Base-by-base conservation (phyloP, 1,140 invertebrate genomes). In the Dryas iulia region DNA sequence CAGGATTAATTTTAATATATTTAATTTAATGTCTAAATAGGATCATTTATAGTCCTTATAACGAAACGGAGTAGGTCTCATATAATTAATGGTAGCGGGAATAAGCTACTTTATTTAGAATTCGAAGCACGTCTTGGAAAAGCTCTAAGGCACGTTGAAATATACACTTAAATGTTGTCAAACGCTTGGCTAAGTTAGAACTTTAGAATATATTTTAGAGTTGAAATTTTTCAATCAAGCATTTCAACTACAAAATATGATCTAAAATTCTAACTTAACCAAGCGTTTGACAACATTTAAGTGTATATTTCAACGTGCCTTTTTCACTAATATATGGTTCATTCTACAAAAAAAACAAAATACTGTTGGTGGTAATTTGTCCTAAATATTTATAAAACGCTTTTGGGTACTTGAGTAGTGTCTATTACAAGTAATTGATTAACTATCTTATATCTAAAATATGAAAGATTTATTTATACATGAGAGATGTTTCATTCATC, bases 121-220 rank as follows among this genome's bases (percentile, higher is more conserved):
- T 59, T 66, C 64, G 58, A 21, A 52, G 64, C 64, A 47, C 64
- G 56, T 58, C 39, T 59, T 21, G 54, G 26, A 66, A 66, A 30
- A 66, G 18, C 12, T 58, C 56, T 47, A 35, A 59, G 31, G 24
- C 25, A 33, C 53, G 23, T 47, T 47, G 39, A 47, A 47, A 47
- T 47, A 47, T 47, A 47, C 14, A 47, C 39, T 47, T 47, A 47
- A 18, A 47, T 47, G 39, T 47, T 47, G 39, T 47, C 39, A 47
- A 47, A 47, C 18, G 39, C 14, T 47, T 47, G 39, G 39, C 21
- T 47, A 47, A 47, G n/a, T 18, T 47, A 47, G 39, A 47, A 47
- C 21, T 47, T 7, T 47, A 47, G 39, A 47, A 47, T 47, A 47
- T 8, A 47, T 18, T 47, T 18, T 21, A 14, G 18, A 47, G 39